phyloP scores from a whole-genome alignment of 2,113 vertebrate genomes.

The Gobiocypris rarus region DNA sequence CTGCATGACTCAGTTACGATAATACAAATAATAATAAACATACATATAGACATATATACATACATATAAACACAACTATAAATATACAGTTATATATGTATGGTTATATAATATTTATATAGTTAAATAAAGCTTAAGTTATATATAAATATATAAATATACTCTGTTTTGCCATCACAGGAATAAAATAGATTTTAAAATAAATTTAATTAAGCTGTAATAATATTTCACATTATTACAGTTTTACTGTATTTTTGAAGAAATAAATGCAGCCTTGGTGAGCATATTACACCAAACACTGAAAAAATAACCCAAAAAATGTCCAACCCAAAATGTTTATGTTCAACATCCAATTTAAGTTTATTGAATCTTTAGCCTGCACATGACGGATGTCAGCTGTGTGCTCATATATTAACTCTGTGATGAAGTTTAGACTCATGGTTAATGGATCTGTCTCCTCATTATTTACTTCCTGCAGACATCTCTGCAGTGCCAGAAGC shows the following conservation, averaged over 20 bases:
- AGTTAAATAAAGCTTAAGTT: too few species aligned
- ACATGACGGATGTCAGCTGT: slow-evolving; percentile 35
- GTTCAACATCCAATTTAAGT: slow-evolving; percentile 16
- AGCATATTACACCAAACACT: background rate
- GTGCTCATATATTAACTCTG: slow-evolving; percentile 31
- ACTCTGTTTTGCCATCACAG: background rate
- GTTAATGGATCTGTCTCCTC: slow-evolving; percentile 42
- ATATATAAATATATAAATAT: too few species aligned
- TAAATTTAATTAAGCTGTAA: background rate
- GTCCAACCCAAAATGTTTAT: background rate
- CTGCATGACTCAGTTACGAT: background rate
- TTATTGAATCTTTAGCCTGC: slow-evolving; percentile 15
- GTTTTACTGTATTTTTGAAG: background rate
- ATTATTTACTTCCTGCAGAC: slow-evolving; percentile 26
- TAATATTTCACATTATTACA: background rate
- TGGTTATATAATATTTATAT: too few species aligned
- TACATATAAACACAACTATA: too few species aligned
- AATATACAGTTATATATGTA: too few species aligned
- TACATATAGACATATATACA: too few species aligned
- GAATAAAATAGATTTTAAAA: background rate
- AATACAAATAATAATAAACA: too few species aligned
- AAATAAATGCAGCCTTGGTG: background rate
- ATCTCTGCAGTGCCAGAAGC: background rate
- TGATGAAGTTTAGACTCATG: slow-evolving; percentile 34
- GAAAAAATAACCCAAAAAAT: too few species aligned